A percentile compares a stretch with the other conserved stretches of the same genome.
These are phyloP conservation scores for Chrysocyon brachyurus DNA, from an alignment of 2,797 vertebrate species.

Conservation along the genomic window DNA sequence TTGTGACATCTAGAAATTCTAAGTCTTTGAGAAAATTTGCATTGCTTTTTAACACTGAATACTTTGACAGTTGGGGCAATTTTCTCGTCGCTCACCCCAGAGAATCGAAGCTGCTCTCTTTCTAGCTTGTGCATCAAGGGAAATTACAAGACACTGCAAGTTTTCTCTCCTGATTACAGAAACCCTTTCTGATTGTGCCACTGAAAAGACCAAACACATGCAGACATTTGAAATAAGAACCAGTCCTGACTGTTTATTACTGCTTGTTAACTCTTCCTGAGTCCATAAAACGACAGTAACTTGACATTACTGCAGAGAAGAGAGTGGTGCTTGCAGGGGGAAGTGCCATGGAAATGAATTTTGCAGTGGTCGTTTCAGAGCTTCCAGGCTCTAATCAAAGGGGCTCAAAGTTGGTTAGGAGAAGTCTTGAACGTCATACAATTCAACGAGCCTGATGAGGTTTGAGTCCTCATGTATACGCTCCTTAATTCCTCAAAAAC, in stretches of 20 bases:
- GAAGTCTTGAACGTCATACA: neutral
- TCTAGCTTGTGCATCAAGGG: neutral
- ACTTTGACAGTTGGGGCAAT: constrained; percentile 57
- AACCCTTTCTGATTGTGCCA: neutral
- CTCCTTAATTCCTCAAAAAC: neutral
- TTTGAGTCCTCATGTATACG: neutral
- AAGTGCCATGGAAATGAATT: neutral
- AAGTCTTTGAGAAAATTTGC: constrained; percentile 54
- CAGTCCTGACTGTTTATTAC: neutral
- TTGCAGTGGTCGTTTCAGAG: neutral
- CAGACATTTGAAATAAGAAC: neutral
- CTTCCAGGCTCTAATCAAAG: neutral
- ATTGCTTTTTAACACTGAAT: constrained; percentile 38
- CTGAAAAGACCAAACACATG: neutral
- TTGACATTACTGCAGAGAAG: neutral
- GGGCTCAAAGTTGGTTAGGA: neutral
- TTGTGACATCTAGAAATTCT: constrained; percentile 64
- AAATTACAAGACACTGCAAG: neutral
- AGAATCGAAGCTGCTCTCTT: neutral
- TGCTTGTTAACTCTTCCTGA: neutral
- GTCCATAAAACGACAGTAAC: neutral
- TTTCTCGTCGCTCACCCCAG: constrained; percentile 59
- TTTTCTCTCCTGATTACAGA: neutral
- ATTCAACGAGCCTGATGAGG: neutral
- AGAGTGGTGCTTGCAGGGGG: neutral